Evolutionary conservation across 2,113 vertebrate genomes (phyloP).

Genomic region (Phasianus colchicus): DNA sequence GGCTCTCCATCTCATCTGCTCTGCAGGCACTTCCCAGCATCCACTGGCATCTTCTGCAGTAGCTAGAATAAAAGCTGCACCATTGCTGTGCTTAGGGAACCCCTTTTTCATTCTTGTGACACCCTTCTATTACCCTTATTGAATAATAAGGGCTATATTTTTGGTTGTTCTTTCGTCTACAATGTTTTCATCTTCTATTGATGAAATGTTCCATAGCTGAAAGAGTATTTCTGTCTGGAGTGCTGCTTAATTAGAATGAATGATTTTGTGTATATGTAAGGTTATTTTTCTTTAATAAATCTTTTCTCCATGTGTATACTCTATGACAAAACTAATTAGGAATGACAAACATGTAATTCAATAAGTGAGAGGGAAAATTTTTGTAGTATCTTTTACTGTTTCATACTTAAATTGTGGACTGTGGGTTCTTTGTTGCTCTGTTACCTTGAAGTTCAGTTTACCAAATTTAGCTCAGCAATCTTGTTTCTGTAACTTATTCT

Average conservation of each 20-base stretch:
- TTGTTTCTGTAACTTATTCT: slow-evolving; percentile 32
- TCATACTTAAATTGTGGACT: slow-evolving; percentile 36
- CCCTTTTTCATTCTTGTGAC: neutral
- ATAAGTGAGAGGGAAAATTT: slow-evolving; percentile 35
- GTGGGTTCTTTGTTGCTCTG: slow-evolving; percentile 57
- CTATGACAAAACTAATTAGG: slow-evolving; percentile 75
- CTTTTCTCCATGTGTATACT: slow-evolving; percentile 70
- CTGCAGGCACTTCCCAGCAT: neutral
- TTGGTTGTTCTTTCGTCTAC: slow-evolving; percentile 33
- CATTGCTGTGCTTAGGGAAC: neutral
- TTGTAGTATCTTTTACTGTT: slow-evolving; percentile 34
- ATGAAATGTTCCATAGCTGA: slow-evolving; percentile 13
- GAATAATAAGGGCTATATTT: neutral
- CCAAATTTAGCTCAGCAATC: neutral
- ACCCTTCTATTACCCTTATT: neutral
- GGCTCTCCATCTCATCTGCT: neutral
- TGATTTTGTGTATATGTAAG: slow-evolving; percentile 54
- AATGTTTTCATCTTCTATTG: slow-evolving; percentile 1
- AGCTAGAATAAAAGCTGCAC: neutral
- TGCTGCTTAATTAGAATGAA: slow-evolving; percentile 78
- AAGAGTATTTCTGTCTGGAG: slow-evolving; percentile 56
- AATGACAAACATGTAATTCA: slow-evolving; percentile 69
- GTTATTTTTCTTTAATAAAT: slow-evolving; percentile 80
- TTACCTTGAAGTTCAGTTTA: slow-evolving; percentile 46
- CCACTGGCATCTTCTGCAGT: neutral